A percentile compares a stretch with the other conserved stretches of the same genome.
phyloP scores from a whole-genome alignment of 1,140 invertebrate species.

The Tetragonula clypearis region DNA sequence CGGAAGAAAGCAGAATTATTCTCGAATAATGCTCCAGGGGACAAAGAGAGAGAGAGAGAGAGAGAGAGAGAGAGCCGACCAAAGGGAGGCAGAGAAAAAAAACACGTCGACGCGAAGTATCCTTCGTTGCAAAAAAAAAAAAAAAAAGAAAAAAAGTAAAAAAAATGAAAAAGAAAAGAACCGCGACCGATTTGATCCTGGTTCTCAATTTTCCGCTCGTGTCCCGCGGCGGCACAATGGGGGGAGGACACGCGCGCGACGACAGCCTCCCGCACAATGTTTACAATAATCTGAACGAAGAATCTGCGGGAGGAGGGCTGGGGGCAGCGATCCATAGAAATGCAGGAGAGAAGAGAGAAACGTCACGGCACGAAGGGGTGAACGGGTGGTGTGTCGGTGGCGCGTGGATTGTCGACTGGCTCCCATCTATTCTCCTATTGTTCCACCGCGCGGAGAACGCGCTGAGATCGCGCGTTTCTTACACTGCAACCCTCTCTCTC shows the following conservation, averaged over 20 bases:
- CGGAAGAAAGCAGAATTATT: neutral
- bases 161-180: neutral
- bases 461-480: conserved; percentile 43
- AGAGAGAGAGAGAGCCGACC: no score
- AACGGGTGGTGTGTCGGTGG: neutral
- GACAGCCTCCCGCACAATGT: conserved; percentile 20
- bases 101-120: neutral
- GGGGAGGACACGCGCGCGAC: neutral
- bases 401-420: conserved; percentile 47
- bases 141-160: neutral
- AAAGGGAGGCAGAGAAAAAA: neutral
- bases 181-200: neutral
- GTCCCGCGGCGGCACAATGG: conserved; percentile 5
- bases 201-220: conserved; percentile 1
- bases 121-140: neutral
- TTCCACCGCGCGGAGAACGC: conserved; percentile 23
- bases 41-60: no score
- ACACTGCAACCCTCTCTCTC: conserved; percentile 10
- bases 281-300: conserved; percentile 47
- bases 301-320: neutral
- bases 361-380: neutral
- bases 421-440: conserved; percentile 35
- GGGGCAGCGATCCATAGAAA: conserved; percentile 16
- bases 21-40: neutral
- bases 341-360: neutral